These are phyloP conservation scores for Aradophagus sp. DNA, from an alignment of 1,140 invertebrate genomes.

Conservation along the genomic window DNA sequence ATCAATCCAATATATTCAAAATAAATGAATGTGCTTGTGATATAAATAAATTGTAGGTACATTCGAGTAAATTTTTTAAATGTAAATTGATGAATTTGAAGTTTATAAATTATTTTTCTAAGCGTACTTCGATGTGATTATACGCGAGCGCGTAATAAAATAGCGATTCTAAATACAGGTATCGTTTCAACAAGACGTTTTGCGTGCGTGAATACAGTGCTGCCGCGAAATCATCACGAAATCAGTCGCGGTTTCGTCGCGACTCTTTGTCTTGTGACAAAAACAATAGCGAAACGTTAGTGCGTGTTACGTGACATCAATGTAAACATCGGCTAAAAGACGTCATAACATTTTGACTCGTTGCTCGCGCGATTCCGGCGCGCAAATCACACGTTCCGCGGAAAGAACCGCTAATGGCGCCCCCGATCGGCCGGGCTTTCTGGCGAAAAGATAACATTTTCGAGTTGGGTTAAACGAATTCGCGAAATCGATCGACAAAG, in stretches of 20 bases:
- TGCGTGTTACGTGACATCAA: conserved; percentile 43
- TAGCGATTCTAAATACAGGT: conserved; percentile 29
- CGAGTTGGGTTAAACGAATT: too few species aligned
- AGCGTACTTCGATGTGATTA: conserved; percentile 9
- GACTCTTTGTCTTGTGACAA: conserved; percentile 7
- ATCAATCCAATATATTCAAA: too few species aligned
- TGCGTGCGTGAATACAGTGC: background rate
- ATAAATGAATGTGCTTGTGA: too few species aligned
- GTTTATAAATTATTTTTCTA: too few species aligned
- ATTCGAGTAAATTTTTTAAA: too few species aligned
- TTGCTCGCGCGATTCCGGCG: background rate
- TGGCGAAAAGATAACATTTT: too few species aligned
- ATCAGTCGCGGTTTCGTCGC: conserved; percentile 2
- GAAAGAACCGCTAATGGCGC: conserved; percentile 5
- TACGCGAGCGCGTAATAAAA: conserved; percentile 6
- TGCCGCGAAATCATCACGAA: conserved; percentile 22
- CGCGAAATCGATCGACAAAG: too few species aligned
- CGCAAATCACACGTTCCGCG: conserved; percentile 4
- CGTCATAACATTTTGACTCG: conserved; percentile 25
- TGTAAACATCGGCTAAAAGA: conserved; percentile 26
- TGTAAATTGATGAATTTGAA: too few species aligned
- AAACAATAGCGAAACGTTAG: conserved; percentile 9
- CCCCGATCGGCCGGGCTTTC: too few species aligned
- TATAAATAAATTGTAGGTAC: too few species aligned
- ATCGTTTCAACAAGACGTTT: conserved; percentile 23